A percentile compares a stretch with the other conserved stretches of the same genome.
Evolutionary conservation across 2,113 vertebrate species (phyloP).

Genomic region (Indri indri): DNA sequence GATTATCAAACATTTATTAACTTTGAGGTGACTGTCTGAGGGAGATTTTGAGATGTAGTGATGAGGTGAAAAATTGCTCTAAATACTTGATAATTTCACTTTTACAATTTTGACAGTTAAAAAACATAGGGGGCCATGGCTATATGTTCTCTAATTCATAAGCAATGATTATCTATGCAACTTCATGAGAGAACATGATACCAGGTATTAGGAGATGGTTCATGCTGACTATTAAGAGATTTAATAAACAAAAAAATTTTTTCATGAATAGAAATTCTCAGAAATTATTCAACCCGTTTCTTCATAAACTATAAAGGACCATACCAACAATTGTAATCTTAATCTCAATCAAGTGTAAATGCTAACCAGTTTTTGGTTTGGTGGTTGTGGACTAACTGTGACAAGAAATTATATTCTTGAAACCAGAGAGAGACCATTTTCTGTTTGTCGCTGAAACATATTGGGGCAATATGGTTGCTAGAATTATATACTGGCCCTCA

Average conservation of each 20-base stretch:
- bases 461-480: not conserved
- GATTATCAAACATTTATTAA: not conserved
- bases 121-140: not conserved
- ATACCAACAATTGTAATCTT: not conserved
- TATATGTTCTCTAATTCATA: not conserved
- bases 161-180: fast-evolving
- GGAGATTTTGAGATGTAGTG: not conserved
- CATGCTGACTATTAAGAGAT: not conserved
- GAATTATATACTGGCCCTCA: not conserved
- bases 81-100: not conserved
- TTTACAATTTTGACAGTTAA: not conserved
- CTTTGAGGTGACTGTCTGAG: not conserved
- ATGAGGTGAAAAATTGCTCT: not conserved
- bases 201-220: not conserved
- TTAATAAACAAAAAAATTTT: not conserved
- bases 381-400: not conserved
- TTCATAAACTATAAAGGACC: not conserved
- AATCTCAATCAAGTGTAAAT: not conserved
- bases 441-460: not conserved
- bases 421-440: not conserved
- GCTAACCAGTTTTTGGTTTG: not conserved
- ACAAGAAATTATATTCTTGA: not conserved
- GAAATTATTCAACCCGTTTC: not conserved
- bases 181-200: not conserved
- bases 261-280: not conserved